These are phyloP conservation scores for Poecilia latipinna DNA, from an alignment of 2,113 vertebrate species.

Conservation along the genomic window DNA sequence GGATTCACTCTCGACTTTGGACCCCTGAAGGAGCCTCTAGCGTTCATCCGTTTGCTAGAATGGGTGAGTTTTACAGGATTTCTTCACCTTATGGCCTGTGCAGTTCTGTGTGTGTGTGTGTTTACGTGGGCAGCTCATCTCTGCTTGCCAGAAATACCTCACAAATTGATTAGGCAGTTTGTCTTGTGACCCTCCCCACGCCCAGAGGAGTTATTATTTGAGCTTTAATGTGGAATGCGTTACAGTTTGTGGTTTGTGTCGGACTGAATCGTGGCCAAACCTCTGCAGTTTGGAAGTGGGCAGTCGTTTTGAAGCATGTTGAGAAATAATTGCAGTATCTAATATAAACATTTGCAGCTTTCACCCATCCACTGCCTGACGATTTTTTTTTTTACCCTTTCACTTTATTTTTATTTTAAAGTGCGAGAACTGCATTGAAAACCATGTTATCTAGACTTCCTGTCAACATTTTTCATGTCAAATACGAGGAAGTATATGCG, in stretches of 20 bases:
- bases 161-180: constrained; percentile 39
- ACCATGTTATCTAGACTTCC: constrained; percentile 35
- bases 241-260: background rate
- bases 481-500: constrained; percentile 25
- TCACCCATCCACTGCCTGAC: no score
- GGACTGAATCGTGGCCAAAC: background rate
- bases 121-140: background rate
- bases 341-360: background rate
- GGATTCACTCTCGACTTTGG: constrained; percentile 81
- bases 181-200: constrained; percentile 60
- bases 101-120: background rate
- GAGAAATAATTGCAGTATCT: background rate
- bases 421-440: background rate
- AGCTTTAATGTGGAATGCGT: constrained; percentile 7
- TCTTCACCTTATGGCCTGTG: constrained; percentile 26
- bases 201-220: background rate
- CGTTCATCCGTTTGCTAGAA: constrained; percentile 91
- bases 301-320: background rate
- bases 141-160: background rate
- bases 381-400: background rate
- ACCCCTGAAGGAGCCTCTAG: constrained; percentile 90
- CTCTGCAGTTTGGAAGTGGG: background rate
- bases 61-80: constrained; percentile 84
- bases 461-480: constrained; percentile 9
- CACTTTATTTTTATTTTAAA: background rate